A percentile compares a stretch with the other conserved stretches of the same genome.
Conservation (phyloP, 1,140 invertebrate genomes). For the Dryas iulia region DNA sequence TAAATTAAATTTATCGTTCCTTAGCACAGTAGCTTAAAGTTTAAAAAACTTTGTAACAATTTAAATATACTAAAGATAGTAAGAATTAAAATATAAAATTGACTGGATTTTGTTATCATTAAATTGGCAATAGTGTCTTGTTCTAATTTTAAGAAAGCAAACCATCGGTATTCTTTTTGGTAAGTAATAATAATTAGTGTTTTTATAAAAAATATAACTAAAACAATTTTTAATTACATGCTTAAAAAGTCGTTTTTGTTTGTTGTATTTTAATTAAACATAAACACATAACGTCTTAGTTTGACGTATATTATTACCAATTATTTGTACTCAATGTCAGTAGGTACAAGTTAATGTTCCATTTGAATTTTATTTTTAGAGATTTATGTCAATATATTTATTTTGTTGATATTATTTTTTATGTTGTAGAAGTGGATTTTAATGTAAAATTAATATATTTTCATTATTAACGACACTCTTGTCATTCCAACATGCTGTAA, state of each 20-base stretch:
- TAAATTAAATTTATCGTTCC: constrained; percentile 4
- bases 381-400: constrained; percentile 59
- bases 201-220: not conserved
- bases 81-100: not conserved
- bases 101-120: not conserved
- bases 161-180: not conserved
- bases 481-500: constrained; percentile 25
- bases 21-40: not conserved
- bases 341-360: constrained; percentile 38
- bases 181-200: not conserved
- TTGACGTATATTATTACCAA: not conserved
- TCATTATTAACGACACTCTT: constrained; percentile 16
- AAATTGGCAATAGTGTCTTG: not conserved
- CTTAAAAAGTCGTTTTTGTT: not conserved
- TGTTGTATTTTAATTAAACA: not conserved
- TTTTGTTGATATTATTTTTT: constrained; percentile 51
- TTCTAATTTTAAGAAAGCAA: not conserved
- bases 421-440: constrained; percentile 27
- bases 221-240: not conserved
- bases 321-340: not conserved
- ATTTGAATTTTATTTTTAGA: constrained; percentile 42
- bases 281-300: not conserved
- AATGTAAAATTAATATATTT: constrained; percentile 21
- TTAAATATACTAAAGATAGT: not conserved
- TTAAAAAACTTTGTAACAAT: too few relatives aligned